phyloP scores from a whole-genome alignment of 92 coral and sea anemone species.

The Ricordea florida region DNA sequence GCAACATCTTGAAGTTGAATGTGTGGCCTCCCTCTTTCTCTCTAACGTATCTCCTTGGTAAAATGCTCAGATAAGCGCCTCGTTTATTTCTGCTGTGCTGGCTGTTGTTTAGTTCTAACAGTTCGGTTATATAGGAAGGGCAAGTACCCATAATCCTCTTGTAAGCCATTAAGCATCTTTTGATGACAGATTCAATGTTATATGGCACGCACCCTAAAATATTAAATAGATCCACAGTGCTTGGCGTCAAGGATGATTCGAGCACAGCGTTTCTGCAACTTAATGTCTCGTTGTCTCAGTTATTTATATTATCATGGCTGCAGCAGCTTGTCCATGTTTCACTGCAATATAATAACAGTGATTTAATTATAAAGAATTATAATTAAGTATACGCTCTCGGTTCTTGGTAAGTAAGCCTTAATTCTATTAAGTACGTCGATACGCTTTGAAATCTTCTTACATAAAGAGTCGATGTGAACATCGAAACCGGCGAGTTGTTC shows the following conservation, averaged over 20 bases:
- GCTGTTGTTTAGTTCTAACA: not conserved
- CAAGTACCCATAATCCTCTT: not conserved
- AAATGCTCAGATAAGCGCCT: not conserved
- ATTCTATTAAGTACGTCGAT: not conserved
- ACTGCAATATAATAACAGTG: too few species aligned
- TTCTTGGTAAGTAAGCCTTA: not conserved
- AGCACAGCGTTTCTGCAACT: conserved; percentile 1
- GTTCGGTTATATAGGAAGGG: not conserved
- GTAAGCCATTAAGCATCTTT: not conserved
- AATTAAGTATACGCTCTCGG: not conserved
- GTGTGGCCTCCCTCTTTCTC: not conserved
- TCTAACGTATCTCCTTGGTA: not conserved
- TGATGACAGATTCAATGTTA: not conserved
- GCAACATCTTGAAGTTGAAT: not conserved
- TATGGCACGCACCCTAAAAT: not conserved
- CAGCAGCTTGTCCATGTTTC: too few species aligned
- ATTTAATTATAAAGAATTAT: too few species aligned
- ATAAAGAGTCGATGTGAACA: not conserved
- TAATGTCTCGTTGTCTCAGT: too few species aligned
- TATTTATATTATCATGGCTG: too few species aligned
- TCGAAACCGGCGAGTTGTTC: not conserved
- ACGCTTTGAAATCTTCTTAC: not conserved
- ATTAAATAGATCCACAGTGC: not conserved
- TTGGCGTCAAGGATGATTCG: too few species aligned
- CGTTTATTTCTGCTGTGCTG: not conserved